Evolutionary conservation across 2,113 vertebrate genomes (phyloP), one percentile per base, ranked within the genome.

Genomic region (Pterocles burchelli): DNA sequence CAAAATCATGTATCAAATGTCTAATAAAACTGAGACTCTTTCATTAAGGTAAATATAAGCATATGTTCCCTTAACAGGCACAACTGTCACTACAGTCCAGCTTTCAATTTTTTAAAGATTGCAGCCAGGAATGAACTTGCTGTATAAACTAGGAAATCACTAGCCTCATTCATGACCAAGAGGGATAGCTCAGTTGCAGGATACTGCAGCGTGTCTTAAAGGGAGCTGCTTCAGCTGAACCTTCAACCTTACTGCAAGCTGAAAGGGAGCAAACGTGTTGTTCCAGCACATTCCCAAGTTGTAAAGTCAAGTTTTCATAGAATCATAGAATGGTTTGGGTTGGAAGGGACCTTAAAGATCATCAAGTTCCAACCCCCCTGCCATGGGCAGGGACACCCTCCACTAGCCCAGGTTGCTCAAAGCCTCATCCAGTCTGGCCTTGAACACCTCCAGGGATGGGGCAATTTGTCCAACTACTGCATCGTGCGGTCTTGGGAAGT

Each of bases 141-240:
- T 88, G 1, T 34, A 38, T 77, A 57, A 89, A 85, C 18, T 28
- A 61, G 33, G 79, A 94, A 93, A 72, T 94, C 74, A 22, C 29
- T 20, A 19, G 49, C 10, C 38, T 77, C 29, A 75, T 72, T 68
- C 48, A 31, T 7, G 7, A n/a, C 41, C 66, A 34, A 21, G 65
- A 75, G 62, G 41, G 34, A 58, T 43, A 63, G 51, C 72, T 78
- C 38, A 10, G 31, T 24, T 83, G 31, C 33, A 86, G 36, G 28
- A n/a, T 57, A 4, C 38, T 52, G 45, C 15, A 24, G 10, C 0
- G 0, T 36, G 28, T 62, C 15, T 14, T 65, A 51, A 59, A 78
- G 58, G 43, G 41, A 63, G 51, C n/a, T 13, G 48, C 52, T 89
- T 57, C 52, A 38, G 17, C 33, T 82, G 34, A 67, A 61, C 41